Conservation (phyloP, 2,797 vertebrate species). For the Cuculus canorus region DNA sequence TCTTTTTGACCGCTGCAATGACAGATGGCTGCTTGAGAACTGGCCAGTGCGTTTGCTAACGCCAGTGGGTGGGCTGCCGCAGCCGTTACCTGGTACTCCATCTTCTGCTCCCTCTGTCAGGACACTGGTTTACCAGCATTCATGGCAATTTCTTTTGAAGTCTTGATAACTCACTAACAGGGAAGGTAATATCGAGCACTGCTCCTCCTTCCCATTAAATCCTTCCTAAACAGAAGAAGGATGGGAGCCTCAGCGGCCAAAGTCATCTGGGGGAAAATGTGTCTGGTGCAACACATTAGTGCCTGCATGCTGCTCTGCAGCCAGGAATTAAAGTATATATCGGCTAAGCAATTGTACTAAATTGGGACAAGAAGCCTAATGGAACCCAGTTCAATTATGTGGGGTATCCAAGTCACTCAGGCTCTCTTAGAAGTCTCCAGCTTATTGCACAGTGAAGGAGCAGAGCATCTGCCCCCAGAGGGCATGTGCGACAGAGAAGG, state of each 20-base stretch:
- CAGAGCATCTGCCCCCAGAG: not conserved
- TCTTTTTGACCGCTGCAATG: not conserved
- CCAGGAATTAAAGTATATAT: not conserved
- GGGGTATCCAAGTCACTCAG: not conserved
- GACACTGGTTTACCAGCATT: not conserved
- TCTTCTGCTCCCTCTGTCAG: not conserved
- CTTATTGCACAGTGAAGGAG: not conserved
- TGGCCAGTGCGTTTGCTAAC: not conserved
- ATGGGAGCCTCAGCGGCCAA: not conserved
- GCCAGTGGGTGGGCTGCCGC: not conserved
- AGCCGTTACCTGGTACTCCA: not conserved
- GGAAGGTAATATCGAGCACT: not conserved
- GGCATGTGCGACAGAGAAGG: not conserved
- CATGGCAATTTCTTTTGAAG: not conserved
- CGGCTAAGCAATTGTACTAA: not conserved
- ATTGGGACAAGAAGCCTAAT: not conserved
- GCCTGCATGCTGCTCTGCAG: not conserved
- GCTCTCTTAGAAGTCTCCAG: not conserved
- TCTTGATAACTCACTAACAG: not conserved
- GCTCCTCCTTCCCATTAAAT: not conserved
- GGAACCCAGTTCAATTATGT: rapidly evolving
- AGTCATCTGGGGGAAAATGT: not conserved
- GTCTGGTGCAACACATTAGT: not conserved
- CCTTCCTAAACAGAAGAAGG: not conserved
- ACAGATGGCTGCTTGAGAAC: not conserved